Evolutionary conservation across 2,797 vertebrate species (phyloP), one percentile per base, ranked within the genome.

Genomic region (Melanotaenia maccullochi): DNA sequence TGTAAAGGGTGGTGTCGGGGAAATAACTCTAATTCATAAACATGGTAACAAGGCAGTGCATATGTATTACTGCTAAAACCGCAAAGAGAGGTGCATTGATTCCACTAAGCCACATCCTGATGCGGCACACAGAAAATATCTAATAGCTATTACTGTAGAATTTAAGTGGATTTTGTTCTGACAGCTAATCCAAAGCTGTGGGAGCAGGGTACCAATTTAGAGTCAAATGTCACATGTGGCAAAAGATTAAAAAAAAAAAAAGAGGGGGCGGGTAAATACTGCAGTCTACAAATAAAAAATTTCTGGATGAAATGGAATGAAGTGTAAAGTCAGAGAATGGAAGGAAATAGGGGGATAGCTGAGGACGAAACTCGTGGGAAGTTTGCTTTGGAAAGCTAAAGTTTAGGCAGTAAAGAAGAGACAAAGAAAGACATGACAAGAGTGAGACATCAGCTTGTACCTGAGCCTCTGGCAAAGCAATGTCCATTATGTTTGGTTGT

Each of bases 391-490:
- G 72, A 79, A 52, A 67, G 77, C n/a, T 40, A 65, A 11, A 33
- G 7, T 36, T 13, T 13, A 78, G 79, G 76, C 7, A 75, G 68
- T 49, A 60, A 70, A 44, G 72, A 68, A 60, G 35, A 63, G 71
- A 78, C 16, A 82, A 67, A 78, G 38, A 35, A 36, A 77, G 52
- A 57, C 7, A 1, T 54, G 55, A 68, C 76, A 61, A 33, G 68
- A 82, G 36, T 62, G 18, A 84, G 66, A 68, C 66, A 64, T 73
- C 75, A 68, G 36, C 65, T 76, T 68, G 78, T 91, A 98, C 97
- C 97, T 98, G 97, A 9, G 96, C 96, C 87, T 98, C 97, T 0
- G 97, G 95, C 85, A 98, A 90, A 88, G 96, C 95, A 66, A 98
- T 96, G 1, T 98, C 97, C 92, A 97, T 95, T 93, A 98, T 97